Evolutionary conservation across 2,113 vertebrate genomes (phyloP).

Genomic region (Ophthalmolycus amberensis): DNA sequence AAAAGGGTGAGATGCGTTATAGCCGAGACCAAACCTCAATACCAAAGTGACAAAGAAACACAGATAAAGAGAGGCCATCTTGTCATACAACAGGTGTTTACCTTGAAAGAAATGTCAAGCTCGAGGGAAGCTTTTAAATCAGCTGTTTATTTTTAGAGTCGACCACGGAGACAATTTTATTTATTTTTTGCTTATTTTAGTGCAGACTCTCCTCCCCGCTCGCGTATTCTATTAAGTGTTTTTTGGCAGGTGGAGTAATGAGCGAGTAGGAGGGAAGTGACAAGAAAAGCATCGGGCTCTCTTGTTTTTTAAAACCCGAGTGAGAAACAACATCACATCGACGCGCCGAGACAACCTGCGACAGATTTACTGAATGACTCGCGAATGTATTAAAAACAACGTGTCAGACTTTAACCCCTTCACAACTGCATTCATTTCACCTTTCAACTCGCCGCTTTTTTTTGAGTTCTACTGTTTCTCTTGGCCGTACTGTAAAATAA

Average conservation of each 20-base stretch:
- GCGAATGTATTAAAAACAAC: conserved; percentile 64
- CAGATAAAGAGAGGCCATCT: conserved; percentile 18
- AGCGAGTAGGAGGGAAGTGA: conserved; percentile 59
- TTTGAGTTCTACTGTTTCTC: conserved; percentile 51
- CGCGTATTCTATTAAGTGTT: conserved; percentile 49
- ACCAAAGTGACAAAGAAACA: conserved; percentile 72
- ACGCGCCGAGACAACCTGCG: conserved; percentile 29
- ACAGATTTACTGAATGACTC: conserved; percentile 66
- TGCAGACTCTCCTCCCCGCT: conserved; percentile 47
- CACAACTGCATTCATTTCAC: conserved; percentile 34
- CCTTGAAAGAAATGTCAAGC: conserved; percentile 26
- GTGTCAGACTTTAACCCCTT: conserved; percentile 50
- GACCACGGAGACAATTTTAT: conserved; percentile 56
- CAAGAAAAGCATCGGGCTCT: conserved; percentile 51
- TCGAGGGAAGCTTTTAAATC: conserved; percentile 48
- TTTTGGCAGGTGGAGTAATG: conserved; percentile 64
- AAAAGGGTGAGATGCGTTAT: conserved; percentile 30
- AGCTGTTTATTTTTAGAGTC: conserved; percentile 52
- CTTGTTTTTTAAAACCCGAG: conserved; percentile 38
- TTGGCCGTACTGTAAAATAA: conserved; percentile 35
- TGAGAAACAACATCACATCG: conserved; percentile 9
- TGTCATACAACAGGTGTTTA: conserved; percentile 40
- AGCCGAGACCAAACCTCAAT: conserved; percentile 72
- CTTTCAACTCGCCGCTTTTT: conserved; percentile 53
- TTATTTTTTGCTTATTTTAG: conserved; percentile 32